Conservation (phyloP, 2,797 vertebrate genomes). For the Leucoraja ocellata region DNA sequence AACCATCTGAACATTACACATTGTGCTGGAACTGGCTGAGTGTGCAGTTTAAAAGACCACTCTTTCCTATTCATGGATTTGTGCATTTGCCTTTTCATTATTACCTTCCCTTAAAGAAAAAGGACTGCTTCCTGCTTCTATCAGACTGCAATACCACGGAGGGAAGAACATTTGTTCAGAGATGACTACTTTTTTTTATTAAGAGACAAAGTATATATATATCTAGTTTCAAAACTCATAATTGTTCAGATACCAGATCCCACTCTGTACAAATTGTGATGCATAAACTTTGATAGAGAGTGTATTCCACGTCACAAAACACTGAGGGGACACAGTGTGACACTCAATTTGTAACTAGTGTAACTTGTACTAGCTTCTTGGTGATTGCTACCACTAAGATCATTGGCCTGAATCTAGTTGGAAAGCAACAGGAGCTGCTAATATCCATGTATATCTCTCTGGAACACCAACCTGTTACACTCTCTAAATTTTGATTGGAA, state of each 20-base stretch:
- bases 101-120: not conserved
- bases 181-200: not conserved
- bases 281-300: not conserved
- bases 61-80: not conserved
- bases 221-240: not conserved
- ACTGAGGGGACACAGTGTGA: not conserved
- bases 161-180: not conserved
- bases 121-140: slow-evolving; percentile 17
- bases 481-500: not conserved
- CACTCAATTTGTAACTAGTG: not conserved
- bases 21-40: not conserved
- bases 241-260: not conserved
- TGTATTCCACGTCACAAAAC: not conserved
- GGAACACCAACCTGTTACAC: too few relatives aligned
- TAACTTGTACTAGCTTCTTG: not conserved
- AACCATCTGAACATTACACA: not conserved
- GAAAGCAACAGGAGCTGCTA: not conserved
- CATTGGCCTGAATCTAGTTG: not conserved
- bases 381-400: not conserved
- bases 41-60: not conserved
- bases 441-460: not conserved
- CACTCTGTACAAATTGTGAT: not conserved
- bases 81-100: slow-evolving; percentile 1
- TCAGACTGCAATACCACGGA: slow-evolving; percentile 3
- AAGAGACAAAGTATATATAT: not conserved